Base-by-base conservation (phyloP, 1,140 invertebrate genomes). In the Carposina sasakii region DNA sequence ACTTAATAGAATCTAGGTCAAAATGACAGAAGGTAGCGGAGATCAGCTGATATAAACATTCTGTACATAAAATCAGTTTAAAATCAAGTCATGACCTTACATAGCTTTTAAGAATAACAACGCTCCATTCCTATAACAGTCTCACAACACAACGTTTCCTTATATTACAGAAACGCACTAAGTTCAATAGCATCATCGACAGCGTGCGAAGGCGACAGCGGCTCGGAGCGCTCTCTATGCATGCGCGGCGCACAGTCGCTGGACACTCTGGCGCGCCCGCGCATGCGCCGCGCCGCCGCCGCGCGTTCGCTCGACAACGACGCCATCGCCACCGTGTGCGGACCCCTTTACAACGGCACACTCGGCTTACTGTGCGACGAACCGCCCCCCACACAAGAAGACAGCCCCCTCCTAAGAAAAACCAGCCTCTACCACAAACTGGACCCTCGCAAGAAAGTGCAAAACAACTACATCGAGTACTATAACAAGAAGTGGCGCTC, bases 401-500 rank as follows among this genome's bases (percentile, higher is more conserved):
- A 67, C 79, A 86, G 57, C 66, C 88, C 58, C 61, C 78, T 71
- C 33, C 71, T 75, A 45, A 85, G 63, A 57, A 86, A 74, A 67
- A 77, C 59, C 65, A 87, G 73, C 64, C 76, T 76, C 33, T 76
- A 70, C 64, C 77, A 72, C 63, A 71, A 59, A 59, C 54, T 70
- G 63, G 76, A 76, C 19, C 71, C 68, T 9, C 75, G 52, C 58
- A 88, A 65, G 67, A 76, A 63, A 48, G 73, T 62, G 52, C 78
- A 78, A 67, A 70, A 67, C 28, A 85, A 74, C 49, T 85, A 87
- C 66, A 76, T 89, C 54, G 79, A 88, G 65, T 71, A 86, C 51
- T 84, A 88, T 17, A n/a, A n/a, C n/a, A 92, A 93, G 75, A 87
- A 91, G 60, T 94, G 92, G 90, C 89, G 88, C 57, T 94, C 93